Evolutionary conservation across 2,888 invertebrate species (phyloP).

Genomic region (Macrosoma leucophasiata): DNA sequence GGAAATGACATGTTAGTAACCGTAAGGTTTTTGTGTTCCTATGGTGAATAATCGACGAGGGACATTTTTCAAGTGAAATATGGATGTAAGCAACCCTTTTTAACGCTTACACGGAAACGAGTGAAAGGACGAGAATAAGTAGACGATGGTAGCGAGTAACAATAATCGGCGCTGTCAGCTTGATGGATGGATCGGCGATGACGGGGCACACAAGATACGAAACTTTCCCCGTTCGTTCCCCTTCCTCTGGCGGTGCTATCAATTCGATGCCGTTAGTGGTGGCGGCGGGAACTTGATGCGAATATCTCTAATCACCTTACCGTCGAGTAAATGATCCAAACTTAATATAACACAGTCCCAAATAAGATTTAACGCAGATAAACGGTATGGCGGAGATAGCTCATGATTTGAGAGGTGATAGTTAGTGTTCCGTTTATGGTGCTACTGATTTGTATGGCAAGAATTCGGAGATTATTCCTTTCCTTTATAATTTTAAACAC

Average conservation of each 20-base stretch:
- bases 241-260: constrained; percentile 29
- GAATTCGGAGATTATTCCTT: too few relatives aligned
- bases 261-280: constrained; percentile 28
- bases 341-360: neutral
- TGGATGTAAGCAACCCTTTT: constrained; percentile 34
- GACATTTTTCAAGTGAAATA: constrained; percentile 29
- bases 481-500: too few relatives aligned
- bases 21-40: too few relatives aligned
- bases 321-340: constrained; percentile 1
- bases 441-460: too few relatives aligned
- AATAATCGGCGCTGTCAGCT: constrained; percentile 58
- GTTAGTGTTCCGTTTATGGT: too few relatives aligned
- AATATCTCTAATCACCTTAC: constrained; percentile 8
- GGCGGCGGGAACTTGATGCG: constrained; percentile 26
- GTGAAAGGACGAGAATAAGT: constrained; percentile 44
- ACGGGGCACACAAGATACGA: constrained; percentile 47
- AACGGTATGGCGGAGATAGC: too few relatives aligned
- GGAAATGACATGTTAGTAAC: too few relatives aligned
- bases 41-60: constrained; percentile 3
- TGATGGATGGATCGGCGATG: constrained; percentile 61
- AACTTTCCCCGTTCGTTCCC: constrained; percentile 18
- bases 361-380: too few relatives aligned
- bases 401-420: too few relatives aligned
- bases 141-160: constrained; percentile 40
- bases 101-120: constrained; percentile 37